phyloP scores from a whole-genome alignment of 2,888 invertebrate species.

The Hypolimnas misippus region DNA sequence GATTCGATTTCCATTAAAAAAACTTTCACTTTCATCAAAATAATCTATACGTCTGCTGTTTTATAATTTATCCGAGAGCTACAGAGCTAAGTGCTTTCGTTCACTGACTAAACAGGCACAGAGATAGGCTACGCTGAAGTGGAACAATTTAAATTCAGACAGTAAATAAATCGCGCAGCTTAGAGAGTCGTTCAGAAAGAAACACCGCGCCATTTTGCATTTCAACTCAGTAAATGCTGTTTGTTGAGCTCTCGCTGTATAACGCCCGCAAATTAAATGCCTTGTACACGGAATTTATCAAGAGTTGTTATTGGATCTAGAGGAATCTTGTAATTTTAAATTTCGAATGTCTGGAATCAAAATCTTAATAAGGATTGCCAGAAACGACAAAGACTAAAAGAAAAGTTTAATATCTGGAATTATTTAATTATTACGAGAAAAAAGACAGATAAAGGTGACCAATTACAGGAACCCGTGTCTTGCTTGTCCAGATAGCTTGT shows the following conservation, averaged over 20 bases:
- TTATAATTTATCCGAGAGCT: conserved; percentile 1
- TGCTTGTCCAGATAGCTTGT: no score
- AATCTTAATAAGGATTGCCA: neutral
- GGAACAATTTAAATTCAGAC: conserved; percentile 36
- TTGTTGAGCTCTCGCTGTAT: conserved; percentile 32
- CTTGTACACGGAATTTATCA: conserved; percentile 31
- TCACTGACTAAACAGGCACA: conserved; percentile 19
- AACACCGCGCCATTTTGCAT: conserved; percentile 35
- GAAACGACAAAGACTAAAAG: no score
- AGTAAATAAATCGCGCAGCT: conserved; percentile 35
- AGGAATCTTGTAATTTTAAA: neutral
- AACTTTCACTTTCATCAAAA: neutral
- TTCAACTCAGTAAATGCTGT: conserved; percentile 26
- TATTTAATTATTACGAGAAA: no score
- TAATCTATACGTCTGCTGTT: neutral
- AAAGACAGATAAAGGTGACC: no score
- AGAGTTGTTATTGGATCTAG: conserved; percentile 15
- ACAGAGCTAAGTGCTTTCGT: conserved; percentile 14
- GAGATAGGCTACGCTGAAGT: conserved; percentile 21
- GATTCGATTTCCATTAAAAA: no score
- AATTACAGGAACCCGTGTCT: no score
- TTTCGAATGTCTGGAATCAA: conserved; percentile 1
- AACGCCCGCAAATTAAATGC: conserved; percentile 38
- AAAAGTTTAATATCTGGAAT: no score
- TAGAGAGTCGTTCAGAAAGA: conserved; percentile 28